These are phyloP conservation scores for Pseudocheirus occidentalis DNA, from an alignment of 2,797 vertebrate species.

Conservation along the genomic window DNA sequence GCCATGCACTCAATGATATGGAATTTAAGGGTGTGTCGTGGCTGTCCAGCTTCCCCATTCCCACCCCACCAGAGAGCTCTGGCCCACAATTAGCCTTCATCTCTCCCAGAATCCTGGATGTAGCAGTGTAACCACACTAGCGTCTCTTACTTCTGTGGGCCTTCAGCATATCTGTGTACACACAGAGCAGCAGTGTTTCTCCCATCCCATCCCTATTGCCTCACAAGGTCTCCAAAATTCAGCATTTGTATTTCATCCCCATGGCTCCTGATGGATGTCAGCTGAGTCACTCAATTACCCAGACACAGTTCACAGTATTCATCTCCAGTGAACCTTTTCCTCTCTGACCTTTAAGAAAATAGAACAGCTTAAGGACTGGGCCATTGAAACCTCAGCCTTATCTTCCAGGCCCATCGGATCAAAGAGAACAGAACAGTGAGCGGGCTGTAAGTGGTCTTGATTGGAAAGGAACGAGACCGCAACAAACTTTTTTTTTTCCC, in stretches of 20 bases:
- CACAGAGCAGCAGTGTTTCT: background rate
- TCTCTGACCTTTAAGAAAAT: conserved; percentile 39
- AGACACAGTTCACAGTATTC: background rate
- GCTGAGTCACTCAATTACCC: conserved; percentile 46
- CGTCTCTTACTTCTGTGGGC: background rate
- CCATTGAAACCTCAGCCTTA: background rate
- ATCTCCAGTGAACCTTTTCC: conserved; percentile 31
- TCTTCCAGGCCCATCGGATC: background rate
- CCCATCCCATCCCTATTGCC: background rate
- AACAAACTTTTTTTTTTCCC: background rate
- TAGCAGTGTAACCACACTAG: background rate
- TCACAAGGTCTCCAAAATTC: conserved; percentile 47
- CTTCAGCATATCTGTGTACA: background rate
- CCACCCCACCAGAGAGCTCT: background rate
- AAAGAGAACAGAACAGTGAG: background rate
- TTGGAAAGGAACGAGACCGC: background rate
- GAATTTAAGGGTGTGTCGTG: background rate
- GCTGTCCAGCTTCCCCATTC: background rate
- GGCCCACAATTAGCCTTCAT: background rate
- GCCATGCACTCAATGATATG: background rate
- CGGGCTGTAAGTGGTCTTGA: background rate
- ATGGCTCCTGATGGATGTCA: conserved; percentile 56
- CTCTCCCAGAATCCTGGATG: background rate
- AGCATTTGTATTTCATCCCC: conserved; percentile 75
- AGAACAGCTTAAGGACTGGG: background rate